A percentile compares a stretch with the other conserved stretches of the same genome.
Conservation (phyloP, 2,888 invertebrate genomes). For the Andrena minutula region DNA sequence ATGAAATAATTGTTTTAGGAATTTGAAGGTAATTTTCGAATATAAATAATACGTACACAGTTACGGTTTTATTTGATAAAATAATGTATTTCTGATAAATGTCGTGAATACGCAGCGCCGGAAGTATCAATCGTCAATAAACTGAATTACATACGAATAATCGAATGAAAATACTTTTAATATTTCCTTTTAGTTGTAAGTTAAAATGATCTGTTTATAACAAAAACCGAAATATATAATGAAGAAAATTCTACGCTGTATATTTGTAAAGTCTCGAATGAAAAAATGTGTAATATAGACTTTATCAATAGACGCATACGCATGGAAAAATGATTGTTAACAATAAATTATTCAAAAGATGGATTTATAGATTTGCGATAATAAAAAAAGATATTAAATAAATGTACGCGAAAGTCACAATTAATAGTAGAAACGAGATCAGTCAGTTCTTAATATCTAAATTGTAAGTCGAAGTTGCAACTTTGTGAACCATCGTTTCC, state of each 20-base stretch:
- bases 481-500: background rate
- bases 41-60: background rate
- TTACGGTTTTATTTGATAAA: slow-evolving; percentile 13
- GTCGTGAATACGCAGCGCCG: slow-evolving; percentile 39
- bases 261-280: background rate
- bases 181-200: background rate
- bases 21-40: background rate
- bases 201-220: background rate
- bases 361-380: background rate
- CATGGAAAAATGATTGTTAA: background rate
- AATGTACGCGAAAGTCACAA: background rate
- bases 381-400: background rate
- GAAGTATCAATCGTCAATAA: slow-evolving; percentile 38
- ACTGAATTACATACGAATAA: slow-evolving; percentile 35
- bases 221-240: background rate
- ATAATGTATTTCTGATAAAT: slow-evolving; percentile 15
- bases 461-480: slow-evolving; percentile 16
- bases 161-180: background rate
- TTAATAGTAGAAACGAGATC: background rate
- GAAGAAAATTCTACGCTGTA: background rate
- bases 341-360: background rate
- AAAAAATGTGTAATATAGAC: background rate
- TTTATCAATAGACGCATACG: background rate
- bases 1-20: background rate
- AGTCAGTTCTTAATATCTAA: too few relatives aligned